Evolutionary conservation across 1,140 invertebrate genomes (phyloP), one percentile per base, ranked within the genome.

Genomic region (Heliconius himera): DNA sequence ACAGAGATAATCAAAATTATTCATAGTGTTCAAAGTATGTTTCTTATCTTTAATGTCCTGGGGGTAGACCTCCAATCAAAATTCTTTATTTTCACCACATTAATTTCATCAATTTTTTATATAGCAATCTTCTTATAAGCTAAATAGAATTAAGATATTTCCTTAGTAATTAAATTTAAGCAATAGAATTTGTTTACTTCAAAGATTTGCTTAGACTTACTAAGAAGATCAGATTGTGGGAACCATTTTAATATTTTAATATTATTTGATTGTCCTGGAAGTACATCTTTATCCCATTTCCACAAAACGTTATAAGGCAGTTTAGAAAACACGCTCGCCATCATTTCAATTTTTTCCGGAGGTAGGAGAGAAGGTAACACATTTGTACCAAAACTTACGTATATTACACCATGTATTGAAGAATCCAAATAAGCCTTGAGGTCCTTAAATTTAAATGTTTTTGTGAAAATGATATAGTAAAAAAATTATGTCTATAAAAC

Each of bases 211-310:
- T 46, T 46, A 46, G 3, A 83, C 81, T 85, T 88, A 95, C 94
- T 90, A 60, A 95, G 83, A 80, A 95, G 78, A 85, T 95, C 94
- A 73, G 94, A 0, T 54, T 54, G 51, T n/a, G 51, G 51, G 20
- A 54, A 54, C 51, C 51, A 54, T 54, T 54, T 54, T n/a, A 77
- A 80, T 8, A 95, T 81, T 78, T 87, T 88, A 5, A 89, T 84
- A 82, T 89, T 90, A 26, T 77, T 51, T 9, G 78, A 29, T 8
- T 70, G 78, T 46, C 77, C 82, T 74, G 79, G 76, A 73, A 92
- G 76, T 11, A 76, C 80, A 26, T 90, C 90, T 2, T 83, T 20
- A 8, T 54, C 51, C 51, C 51, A 54, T n/a, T 54, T 54, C 51
- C 51, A 54, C 18, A 54, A 8, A 54, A 54, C 6, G 18, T 54